Conservation (phyloP, 2,888 invertebrate genomes). For the Drosophila merina region DNA sequence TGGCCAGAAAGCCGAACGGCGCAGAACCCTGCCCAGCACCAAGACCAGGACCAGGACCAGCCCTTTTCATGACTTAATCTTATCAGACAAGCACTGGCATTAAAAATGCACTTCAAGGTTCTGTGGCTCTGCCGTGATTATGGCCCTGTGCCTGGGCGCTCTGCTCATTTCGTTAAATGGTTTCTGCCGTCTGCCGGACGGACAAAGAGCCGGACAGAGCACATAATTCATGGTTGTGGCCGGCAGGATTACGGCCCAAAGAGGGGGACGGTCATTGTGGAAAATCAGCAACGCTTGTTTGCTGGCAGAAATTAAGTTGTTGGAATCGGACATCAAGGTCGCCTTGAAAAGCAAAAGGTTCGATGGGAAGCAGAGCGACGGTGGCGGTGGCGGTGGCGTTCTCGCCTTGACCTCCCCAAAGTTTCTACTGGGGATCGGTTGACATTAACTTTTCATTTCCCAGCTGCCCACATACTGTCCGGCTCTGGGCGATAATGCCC, state of each 20-base stretch:
- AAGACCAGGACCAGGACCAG: constrained; percentile 14
- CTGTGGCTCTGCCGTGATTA: constrained; percentile 52
- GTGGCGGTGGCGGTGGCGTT: neutral
- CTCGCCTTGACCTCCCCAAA: constrained; percentile 68
- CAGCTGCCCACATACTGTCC: constrained; percentile 55
- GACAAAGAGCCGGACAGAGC: constrained; percentile 15
- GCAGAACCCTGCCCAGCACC: neutral
- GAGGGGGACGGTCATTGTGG: constrained; percentile 57
- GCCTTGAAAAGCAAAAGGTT: constrained; percentile 21
- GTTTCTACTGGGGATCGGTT: constrained; percentile 3
- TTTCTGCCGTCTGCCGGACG: constrained; percentile 38
- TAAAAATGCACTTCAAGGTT: constrained; percentile 79
- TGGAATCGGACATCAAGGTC: constrained; percentile 69
- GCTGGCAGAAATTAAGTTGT: constrained; percentile 73
- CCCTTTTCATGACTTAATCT: constrained; percentile 76
- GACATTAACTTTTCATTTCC: constrained; percentile 45
- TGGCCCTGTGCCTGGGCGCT: constrained; percentile 40
- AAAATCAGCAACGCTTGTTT: constrained; percentile 77
- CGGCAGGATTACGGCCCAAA: constrained; percentile 60
- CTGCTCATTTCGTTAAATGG: constrained; percentile 71
- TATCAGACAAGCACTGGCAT: constrained; percentile 78
- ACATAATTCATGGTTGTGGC: constrained; percentile 75
- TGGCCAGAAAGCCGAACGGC: constrained; percentile 28
- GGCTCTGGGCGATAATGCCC: constrained; percentile 49
- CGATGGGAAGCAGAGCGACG: constrained; percentile 5